Evolutionary conservation across 1,140 invertebrate species (phyloP), one percentile per base, ranked within the genome.

Genomic region (Eumeta japonica): DNA sequence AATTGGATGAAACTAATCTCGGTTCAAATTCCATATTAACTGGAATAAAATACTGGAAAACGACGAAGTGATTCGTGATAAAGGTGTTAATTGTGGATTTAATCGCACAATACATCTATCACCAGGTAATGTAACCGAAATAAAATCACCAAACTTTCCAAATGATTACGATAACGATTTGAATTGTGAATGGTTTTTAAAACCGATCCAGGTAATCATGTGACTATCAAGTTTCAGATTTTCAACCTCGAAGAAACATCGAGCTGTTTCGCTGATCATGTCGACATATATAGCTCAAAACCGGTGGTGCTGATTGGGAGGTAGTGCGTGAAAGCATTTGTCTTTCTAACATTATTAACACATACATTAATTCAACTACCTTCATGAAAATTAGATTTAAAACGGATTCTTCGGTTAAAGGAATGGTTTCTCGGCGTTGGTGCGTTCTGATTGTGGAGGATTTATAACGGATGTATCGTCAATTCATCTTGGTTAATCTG

Each of bases 131-230:
- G 3, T 33, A 15, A 70, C 59, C 10, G 13, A 53, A 42, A 18
- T 49, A 66, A 68, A 47, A 0, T 92, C 89, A 24, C 91, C 92
- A 0, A n/a, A n/a, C n/a, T 87, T 89, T 36, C 94, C 82, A 74
- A 92, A 92, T 0, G n/a, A 63, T 12, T 94, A 95, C 61, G 75
- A 50, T 0, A 36, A 59, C 10, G 82, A 86, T 52, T 48, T 87
- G 13, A 67, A 83, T 11, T 95, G 92, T 55, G 70, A 77, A 34
- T 97, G 92, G 92, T 79, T 1, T 76, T 92, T 38, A 70, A 78
- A 39, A 67, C 82, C 3, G 65, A 56, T 37, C 52, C 71, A 5
- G 79, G 79, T 3, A 74, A 77, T 19, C 87, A 88, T 57, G 50
- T 86, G 3, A 46, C 44, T 3, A 28, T 89, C 0, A 52, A 48